Evolutionary conservation across 2,113 vertebrate species (phyloP), one percentile per base, ranked within the genome.

Genomic region (Phoenicopterus ruber): DNA sequence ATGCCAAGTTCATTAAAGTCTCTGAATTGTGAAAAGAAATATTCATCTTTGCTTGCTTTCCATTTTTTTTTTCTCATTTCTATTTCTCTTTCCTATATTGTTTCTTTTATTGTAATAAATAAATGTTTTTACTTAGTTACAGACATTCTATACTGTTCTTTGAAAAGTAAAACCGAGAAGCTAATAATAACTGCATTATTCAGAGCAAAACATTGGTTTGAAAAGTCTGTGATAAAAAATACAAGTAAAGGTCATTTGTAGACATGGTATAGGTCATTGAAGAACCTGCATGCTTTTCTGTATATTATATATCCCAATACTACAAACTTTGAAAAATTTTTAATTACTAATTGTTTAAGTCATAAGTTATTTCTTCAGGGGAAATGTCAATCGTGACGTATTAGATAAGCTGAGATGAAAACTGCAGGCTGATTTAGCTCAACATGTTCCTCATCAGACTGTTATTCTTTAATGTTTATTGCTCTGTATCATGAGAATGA

Each of bases 21-120:
- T 96, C 32, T 84, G 92, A 96, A 96, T 42, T 88, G 67, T 97
- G 92, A 95, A 97, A 98, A 96, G 42, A 96, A 85, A 89, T 90
- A 97, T 85, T 98, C 32, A 92, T 96, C 61, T 94, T 93, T 94
- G 42, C 52, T 61, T 61, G 36, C 6, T 91, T 94, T 67, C 74
- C 10, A 49, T 82, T 69, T 69, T 94, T 69, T 69, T 94, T 61
- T 66, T 65, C n/a, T 65, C 10, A 40, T 38, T 90, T 82, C 34
- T 52, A 34, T 80, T 94, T 95, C 58, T 85, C 14, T 49, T 71
- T 83, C 21, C 15, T 81, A 16, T 84, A 55, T 28, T 47, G 2
- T 89, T 96, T 94, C 66, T 65, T 89, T 66, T 83, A 96, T 86
- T 62, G 87, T 47, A 91, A 96, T 62, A 70, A 73, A 95, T 85